Conservation (phyloP, 2,888 invertebrate species). For the Philopedon plagiatum region DNA sequence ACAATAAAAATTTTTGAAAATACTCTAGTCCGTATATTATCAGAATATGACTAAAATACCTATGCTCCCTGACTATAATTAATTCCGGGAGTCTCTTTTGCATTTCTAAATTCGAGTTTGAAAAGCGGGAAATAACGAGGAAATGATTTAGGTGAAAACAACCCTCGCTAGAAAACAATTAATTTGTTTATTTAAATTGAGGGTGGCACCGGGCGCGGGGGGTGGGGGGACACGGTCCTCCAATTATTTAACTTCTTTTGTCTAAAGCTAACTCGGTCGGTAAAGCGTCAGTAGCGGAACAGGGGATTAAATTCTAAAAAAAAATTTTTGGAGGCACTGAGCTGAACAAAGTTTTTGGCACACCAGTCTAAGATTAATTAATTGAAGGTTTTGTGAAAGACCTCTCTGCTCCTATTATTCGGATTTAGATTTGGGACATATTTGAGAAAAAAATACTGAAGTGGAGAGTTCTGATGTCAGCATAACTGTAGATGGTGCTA, state of each 20-base stretch:
- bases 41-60: no score
- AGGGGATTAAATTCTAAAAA: background rate
- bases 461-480: no score
- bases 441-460: no score
- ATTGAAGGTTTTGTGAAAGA: no score
- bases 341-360: no score
- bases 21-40: no score
- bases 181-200: slow-evolving; percentile 50
- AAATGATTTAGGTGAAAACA: slow-evolving; percentile 44
- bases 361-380: no score
- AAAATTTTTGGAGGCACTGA: no score
- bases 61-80: background rate
- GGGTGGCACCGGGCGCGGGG: slow-evolving; percentile 31
- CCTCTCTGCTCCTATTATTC: no score
- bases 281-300: slow-evolving; percentile 49
- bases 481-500: no score
- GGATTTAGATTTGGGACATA: no score
- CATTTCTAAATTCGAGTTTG: slow-evolving; percentile 36
- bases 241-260: slow-evolving; percentile 66
- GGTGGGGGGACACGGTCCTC: slow-evolving; percentile 57
- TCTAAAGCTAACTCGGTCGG: slow-evolving; percentile 60
- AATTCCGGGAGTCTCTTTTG: slow-evolving; percentile 16
- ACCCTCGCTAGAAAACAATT: slow-evolving; percentile 50
- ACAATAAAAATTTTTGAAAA: no score
- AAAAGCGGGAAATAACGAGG: slow-evolving; percentile 40